Evolutionary conservation across 2,113 vertebrate genomes (phyloP), one percentile per base, ranked within the genome.

Genomic region (Silurus meridionalis): DNA sequence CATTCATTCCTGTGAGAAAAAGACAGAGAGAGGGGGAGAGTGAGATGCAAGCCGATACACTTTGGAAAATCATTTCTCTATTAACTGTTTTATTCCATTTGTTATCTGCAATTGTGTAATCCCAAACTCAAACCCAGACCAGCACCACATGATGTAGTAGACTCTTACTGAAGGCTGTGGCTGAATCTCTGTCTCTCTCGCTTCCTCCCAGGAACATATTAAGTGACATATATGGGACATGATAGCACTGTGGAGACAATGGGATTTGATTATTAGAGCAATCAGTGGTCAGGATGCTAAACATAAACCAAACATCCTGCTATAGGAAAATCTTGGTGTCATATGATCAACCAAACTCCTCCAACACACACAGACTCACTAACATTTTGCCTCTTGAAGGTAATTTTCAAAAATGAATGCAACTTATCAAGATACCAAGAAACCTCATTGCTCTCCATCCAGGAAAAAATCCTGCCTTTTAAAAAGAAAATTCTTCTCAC

Each of bases 181-280:
- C 94, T 2, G 95, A 95, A 92, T 96, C 95, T 86, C 95, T 91
- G 84, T 95, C 94, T 63, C 89, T 92, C 89, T 93, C 91, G 28
- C 87, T 87, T 82, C 95, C 95, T 55, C 96, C 95, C 86, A 96
- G 93, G 90, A 95, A 96, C 95, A 96, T 96, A 88, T 90, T 95
- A 82, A 96, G 92, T 0, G 95, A 94, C 19, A 94, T 92, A 90
- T 95, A 96, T 0, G 95, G 94, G 48, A 96, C 92, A 0, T 95
- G 92, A 90, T 94, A 92, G 87, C 95, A 95, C 95, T 96, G 91
- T 74, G 83, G 81, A 90, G 82, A 84, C 87, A 25, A 82, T 71
- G 50, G 15, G 3, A 10, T 55, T 19, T 11, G 9, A 52, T 85
- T 80, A 84, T 53, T 64, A 57, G 52, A 11, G 58, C 25, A 86